Evolutionary conservation across 1,140 invertebrate species (phyloP).

Genomic region (Augochlora pura): DNA sequence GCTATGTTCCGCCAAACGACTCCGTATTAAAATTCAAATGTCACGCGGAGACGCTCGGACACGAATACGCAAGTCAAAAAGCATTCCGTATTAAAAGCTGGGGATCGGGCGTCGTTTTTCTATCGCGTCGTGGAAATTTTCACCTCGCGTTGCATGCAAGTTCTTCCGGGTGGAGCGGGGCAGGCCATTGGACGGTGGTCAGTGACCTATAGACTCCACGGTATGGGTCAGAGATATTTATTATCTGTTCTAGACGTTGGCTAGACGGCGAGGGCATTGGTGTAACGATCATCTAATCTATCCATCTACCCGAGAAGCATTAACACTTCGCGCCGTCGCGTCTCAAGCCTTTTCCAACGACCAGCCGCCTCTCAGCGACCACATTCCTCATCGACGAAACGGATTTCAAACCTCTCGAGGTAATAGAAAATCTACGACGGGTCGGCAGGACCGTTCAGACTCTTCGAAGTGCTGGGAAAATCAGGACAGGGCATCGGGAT

Average conservation of each 20-base stretch:
- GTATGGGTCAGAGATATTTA: constrained; percentile 70
- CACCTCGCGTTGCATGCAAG: constrained; percentile 38
- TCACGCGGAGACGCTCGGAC: background rate
- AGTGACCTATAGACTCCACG: constrained; percentile 69
- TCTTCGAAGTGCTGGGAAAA: too few relatives aligned
- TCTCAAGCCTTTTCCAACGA: constrained; percentile 23
- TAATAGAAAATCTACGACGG: too few relatives aligned
- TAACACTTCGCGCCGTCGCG: constrained; percentile 34
- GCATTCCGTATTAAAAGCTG: background rate
- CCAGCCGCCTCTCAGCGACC: too few relatives aligned
- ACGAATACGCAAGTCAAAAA: background rate
- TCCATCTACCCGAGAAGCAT: constrained; percentile 47
- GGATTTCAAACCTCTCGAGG: too few relatives aligned
- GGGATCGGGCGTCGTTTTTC: background rate
- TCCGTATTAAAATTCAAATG: too few relatives aligned
- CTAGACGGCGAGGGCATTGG: constrained; percentile 70
- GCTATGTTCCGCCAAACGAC: background rate
- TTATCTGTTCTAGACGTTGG: constrained; percentile 73
- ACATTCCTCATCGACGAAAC: too few relatives aligned
- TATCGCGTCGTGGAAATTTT: constrained; percentile 47
- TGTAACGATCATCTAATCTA: constrained; percentile 56
- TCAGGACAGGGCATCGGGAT: too few relatives aligned
- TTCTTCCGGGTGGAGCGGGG: constrained; percentile 59
- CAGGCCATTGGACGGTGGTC: constrained; percentile 68
- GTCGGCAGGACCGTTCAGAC: too few relatives aligned